Conservation (phyloP, 1,140 invertebrate species). For the Choristoneura fumiferana region DNA sequence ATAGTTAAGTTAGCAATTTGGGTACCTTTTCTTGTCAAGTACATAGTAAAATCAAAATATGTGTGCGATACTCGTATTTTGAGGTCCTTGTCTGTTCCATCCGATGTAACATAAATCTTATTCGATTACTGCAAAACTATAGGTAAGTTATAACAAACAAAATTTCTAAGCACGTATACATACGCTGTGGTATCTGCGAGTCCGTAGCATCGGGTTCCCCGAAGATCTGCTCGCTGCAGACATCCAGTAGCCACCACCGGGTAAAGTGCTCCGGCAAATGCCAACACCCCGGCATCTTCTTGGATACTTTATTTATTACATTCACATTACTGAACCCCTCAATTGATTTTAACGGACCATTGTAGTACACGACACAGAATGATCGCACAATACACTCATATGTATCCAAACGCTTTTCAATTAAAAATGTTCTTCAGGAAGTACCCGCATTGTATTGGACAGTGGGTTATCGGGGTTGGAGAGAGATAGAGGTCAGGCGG, state of each 20-base stretch:
- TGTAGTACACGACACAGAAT: too few relatives aligned
- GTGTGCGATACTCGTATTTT: too few relatives aligned
- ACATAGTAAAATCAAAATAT: too few relatives aligned
- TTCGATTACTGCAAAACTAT: too few relatives aligned
- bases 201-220: constrained; percentile 55
- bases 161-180: too few relatives aligned
- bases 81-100: too few relatives aligned
- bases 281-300: constrained; percentile 68
- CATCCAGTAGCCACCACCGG: constrained; percentile 74
- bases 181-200: constrained; percentile 70
- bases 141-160: too few relatives aligned
- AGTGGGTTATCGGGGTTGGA: constrained; percentile 21
- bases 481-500: constrained; percentile 25
- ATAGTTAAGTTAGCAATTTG: too few relatives aligned
- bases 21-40: too few relatives aligned
- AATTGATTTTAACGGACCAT: not conserved
- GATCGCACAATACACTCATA: too few relatives aligned
- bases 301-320: not conserved
- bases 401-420: not conserved
- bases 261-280: constrained; percentile 73
- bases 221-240: constrained; percentile 68
- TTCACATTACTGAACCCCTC: constrained; percentile 33
- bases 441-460: constrained; percentile 20
- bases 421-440: not conserved
- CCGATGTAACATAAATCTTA: too few relatives aligned